A percentile compares a stretch with the other conserved stretches of the same genome.
These are phyloP conservation scores for Nasonia giraulti DNA, from an alignment of 1,140 invertebrate genomes.

Conservation along the genomic window DNA sequence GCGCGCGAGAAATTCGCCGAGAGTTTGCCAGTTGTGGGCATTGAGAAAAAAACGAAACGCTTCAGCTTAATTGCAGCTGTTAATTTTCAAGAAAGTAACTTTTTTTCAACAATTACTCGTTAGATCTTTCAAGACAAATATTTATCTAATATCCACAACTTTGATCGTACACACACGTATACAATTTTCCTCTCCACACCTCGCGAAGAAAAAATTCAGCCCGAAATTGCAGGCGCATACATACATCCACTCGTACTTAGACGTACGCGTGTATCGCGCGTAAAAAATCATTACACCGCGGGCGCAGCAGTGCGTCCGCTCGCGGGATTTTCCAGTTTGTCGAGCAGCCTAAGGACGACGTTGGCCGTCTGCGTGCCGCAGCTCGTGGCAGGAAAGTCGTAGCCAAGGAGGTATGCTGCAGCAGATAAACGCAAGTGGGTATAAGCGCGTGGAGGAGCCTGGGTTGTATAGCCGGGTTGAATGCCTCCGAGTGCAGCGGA, in stretches of 20 bases:
- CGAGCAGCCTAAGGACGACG: slow-evolving; percentile 50
- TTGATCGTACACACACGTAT: background rate
- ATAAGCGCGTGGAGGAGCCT: background rate
- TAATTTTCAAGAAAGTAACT: background rate
- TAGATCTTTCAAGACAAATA: background rate
- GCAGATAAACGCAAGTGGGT: slow-evolving; percentile 37
- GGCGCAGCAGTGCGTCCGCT: background rate
- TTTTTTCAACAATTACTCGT: background rate
- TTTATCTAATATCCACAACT: background rate
- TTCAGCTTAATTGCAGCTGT: background rate
- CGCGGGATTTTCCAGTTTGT: slow-evolving; percentile 52
- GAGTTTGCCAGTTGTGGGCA: no score
- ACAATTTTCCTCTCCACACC: no score
- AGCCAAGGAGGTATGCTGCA: slow-evolving; percentile 52
- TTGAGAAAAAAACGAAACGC: background rate
- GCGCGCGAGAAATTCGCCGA: background rate
- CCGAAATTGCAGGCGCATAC: no score
- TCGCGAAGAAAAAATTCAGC: background rate
- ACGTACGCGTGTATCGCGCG: slow-evolving; percentile 16
- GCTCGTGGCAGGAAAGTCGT: slow-evolving; percentile 22
- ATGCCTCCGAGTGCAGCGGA: slow-evolving; percentile 65
- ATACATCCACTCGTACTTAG: background rate
- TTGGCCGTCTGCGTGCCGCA: background rate
- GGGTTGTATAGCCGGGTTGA: slow-evolving; percentile 60
- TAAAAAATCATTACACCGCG: slow-evolving; percentile 33